Conservation (phyloP, 2,797 vertebrate genomes). For the Lithobates sylvaticus region DNA sequence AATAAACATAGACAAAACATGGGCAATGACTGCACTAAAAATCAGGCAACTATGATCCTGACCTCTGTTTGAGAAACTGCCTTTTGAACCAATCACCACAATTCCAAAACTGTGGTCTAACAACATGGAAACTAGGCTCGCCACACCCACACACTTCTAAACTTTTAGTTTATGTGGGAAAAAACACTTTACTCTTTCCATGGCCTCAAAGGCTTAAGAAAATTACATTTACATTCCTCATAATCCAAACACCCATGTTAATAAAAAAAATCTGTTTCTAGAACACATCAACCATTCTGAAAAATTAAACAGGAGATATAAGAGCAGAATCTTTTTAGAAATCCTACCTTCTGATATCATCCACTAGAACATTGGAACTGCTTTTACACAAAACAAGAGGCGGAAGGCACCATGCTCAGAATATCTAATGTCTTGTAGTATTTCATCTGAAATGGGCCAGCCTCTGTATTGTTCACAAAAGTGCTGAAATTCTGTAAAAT, state of each 20-base stretch:
- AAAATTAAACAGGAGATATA: neutral
- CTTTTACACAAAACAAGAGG: neutral
- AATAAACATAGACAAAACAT: constrained; percentile 64
- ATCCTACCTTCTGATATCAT: neutral
- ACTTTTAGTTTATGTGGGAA: constrained; percentile 20
- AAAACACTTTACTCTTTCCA: neutral
- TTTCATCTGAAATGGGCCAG: too few species aligned
- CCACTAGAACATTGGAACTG: neutral
- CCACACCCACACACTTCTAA: constrained; percentile 1
- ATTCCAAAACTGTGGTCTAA: constrained; percentile 42
- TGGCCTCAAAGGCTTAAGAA: constrained; percentile 33
- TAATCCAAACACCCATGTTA: constrained; percentile 47
- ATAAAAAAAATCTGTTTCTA: constrained; percentile 65
- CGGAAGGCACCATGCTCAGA: neutral
- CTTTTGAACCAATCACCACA: constrained; percentile 24
- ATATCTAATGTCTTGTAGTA: too few species aligned
- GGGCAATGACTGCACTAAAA: constrained; percentile 25
- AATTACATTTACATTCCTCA: neutral
- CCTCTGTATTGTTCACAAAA: too few species aligned
- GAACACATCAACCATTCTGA: neutral
- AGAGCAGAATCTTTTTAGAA: neutral
- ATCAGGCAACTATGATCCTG: constrained; percentile 14
- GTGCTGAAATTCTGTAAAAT: too few species aligned
- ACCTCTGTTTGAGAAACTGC: constrained; percentile 19
- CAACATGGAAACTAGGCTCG: neutral